These are phyloP conservation scores for Patagioenas fasciata DNA, from an alignment of 2,113 vertebrate species.

Conservation along the genomic window DNA sequence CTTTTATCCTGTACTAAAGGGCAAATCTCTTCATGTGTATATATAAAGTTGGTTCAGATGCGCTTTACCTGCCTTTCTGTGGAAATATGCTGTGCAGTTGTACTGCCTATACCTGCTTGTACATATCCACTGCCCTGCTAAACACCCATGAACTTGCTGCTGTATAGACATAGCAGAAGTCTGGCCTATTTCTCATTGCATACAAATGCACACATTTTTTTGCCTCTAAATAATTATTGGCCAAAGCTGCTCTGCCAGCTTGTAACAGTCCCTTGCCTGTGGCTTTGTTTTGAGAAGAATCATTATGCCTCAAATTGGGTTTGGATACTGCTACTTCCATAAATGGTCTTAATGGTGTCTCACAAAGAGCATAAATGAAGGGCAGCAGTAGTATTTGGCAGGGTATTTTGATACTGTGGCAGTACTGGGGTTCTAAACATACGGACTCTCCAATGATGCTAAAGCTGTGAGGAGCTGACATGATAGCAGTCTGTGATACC, in stretches of 20 bases:
- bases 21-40: background rate
- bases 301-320: background rate
- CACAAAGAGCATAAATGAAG: background rate
- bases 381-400: background rate
- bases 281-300: constrained; percentile 41
- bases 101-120: background rate
- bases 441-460: background rate
- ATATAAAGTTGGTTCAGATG: background rate
- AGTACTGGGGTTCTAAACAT: background rate
- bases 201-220: constrained; percentile 25
- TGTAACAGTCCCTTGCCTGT: background rate
- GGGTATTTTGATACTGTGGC: background rate
- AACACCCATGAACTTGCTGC: background rate
- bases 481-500: rapidly evolving
- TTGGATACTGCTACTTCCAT: background rate
- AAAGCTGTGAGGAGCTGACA: background rate
- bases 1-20: background rate
- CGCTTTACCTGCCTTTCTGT: background rate
- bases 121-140: background rate
- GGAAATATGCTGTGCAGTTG: background rate
- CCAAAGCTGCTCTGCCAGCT: background rate
- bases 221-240: background rate
- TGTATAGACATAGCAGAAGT: background rate
- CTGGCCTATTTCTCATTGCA: background rate
- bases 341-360: constrained; percentile 3